Percentiles rank a stretch among this genome's conserved stretches.
Evolutionary conservation across 2,113 vertebrate genomes (phyloP).

Genomic region (Piaya cayana): DNA sequence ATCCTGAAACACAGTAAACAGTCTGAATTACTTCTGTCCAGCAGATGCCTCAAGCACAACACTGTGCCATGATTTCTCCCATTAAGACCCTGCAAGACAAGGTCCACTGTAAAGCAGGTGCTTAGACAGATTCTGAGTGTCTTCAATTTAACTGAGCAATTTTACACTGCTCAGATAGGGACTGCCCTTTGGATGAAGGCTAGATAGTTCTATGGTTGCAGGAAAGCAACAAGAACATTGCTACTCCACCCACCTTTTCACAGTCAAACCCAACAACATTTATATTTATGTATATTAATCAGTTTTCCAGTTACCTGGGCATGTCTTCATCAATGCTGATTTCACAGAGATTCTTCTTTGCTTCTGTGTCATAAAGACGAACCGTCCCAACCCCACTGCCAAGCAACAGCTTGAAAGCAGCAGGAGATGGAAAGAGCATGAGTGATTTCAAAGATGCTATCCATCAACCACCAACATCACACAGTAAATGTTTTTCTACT

Average conservation of each 20-base stretch:
- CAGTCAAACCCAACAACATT: neutral
- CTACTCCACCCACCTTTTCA: neutral
- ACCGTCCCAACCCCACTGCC: slow-evolving; percentile 94
- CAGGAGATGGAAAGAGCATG: neutral
- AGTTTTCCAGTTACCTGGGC: slow-evolving; percentile 81
- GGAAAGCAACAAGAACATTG: neutral
- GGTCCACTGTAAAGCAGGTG: neutral
- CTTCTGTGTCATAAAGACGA: slow-evolving; percentile 93
- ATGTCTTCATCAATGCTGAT: slow-evolving; percentile 90
- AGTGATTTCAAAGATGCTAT: neutral
- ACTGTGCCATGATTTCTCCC: neutral
- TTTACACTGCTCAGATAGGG: neutral
- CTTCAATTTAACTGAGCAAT: neutral
- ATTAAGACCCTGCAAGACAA: neutral
- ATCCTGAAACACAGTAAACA: slow-evolving; percentile 81
- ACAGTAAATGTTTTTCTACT: neutral
- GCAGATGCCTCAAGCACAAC: neutral
- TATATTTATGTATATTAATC: neutral
- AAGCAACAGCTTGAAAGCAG: slow-evolving; percentile 84
- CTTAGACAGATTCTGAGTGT: neutral
- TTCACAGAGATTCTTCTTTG: slow-evolving; percentile 97
- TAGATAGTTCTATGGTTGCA: neutral
- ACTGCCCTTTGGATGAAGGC: neutral
- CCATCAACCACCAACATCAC: neutral
- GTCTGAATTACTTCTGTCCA: neutral